Evolutionary conservation across 2,888 invertebrate genomes (phyloP).

Genomic region (Embidobia sp.): DNA sequence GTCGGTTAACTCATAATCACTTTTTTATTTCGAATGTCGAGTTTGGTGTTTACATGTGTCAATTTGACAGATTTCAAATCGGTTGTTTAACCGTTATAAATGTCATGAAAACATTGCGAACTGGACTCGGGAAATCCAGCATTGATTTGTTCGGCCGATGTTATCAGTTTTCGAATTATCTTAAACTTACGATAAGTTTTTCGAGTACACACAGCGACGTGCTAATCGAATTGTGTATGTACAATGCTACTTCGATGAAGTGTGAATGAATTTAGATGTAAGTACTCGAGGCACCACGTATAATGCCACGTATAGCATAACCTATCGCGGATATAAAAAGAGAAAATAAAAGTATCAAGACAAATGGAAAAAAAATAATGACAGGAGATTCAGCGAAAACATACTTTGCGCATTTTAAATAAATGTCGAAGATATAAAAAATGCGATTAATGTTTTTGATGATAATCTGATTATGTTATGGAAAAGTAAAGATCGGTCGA

Average conservation of each 20-base stretch:
- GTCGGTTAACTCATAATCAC: too few relatives aligned
- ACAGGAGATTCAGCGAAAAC: conserved; percentile 68
- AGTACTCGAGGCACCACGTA: conserved; percentile 64
- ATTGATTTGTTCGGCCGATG: too few relatives aligned
- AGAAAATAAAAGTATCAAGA: conserved; percentile 57
- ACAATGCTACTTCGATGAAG: conserved; percentile 58
- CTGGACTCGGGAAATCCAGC: too few relatives aligned
- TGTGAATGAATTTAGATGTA: conserved; percentile 66
- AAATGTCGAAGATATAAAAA: too few relatives aligned
- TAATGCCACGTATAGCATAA: conserved; percentile 64
- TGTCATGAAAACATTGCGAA: too few relatives aligned
- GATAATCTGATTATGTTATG: too few relatives aligned
- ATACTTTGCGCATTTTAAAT: conserved; percentile 75
- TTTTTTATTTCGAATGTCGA: too few relatives aligned
- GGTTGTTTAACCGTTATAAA: conserved; percentile 22
- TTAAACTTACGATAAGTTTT: conserved; percentile 3
- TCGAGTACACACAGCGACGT: conserved; percentile 18
- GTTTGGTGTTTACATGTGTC: conserved; percentile 1
- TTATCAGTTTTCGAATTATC: not conserved
- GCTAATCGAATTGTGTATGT: conserved; percentile 62
- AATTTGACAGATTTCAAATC: conserved; percentile 10
- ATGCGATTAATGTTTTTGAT: too few relatives aligned
- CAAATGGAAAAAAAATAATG: conserved; percentile 57
- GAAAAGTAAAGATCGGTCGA: too few relatives aligned
- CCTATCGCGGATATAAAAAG: conserved; percentile 64